Conservation (phyloP, 1,140 invertebrate species). For the Drosophila pectinifera region DNA sequence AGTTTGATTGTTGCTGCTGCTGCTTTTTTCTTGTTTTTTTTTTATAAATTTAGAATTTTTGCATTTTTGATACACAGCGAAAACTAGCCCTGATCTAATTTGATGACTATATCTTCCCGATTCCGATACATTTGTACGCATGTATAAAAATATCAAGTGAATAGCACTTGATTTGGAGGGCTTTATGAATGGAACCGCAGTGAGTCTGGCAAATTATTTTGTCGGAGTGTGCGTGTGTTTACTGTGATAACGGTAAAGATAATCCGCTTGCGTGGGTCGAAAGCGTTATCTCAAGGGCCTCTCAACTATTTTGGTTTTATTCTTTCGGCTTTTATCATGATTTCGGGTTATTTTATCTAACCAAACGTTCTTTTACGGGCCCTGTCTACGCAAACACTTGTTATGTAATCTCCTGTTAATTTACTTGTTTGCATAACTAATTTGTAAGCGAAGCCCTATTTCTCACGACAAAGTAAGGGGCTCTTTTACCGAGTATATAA, state of each 20-base stretch:
- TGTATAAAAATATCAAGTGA: constrained; percentile 9
- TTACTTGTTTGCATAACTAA: constrained; percentile 29
- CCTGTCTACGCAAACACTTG: constrained; percentile 10
- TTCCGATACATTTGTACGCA: neutral
- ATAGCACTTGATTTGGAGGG: constrained; percentile 6
- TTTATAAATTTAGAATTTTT: constrained; percentile 64
- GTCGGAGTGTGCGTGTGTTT: constrained; percentile 12
- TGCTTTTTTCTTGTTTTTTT: constrained; percentile 6
- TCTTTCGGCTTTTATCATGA: constrained; percentile 12
- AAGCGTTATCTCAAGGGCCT: constrained; percentile 39
- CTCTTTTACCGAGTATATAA: constrained; percentile 2
- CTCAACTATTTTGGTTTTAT: constrained; percentile 4
- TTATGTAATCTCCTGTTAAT: constrained; percentile 39
- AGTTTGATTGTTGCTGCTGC: constrained; percentile 51
- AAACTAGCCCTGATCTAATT: constrained; percentile 37
- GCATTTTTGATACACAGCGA: constrained; percentile 56
- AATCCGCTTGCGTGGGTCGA: constrained; percentile 20
- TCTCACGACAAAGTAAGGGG: constrained; percentile 2
- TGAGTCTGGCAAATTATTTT: constrained; percentile 17
- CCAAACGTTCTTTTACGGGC: neutral
- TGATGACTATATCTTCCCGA: constrained; percentile 8
- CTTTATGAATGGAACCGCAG: constrained; percentile 47
- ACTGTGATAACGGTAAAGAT: constrained; percentile 31
- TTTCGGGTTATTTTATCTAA: constrained; percentile 22
- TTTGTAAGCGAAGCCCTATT: constrained; percentile 23